These are phyloP conservation scores for Linnaemya vulpina DNA, from an alignment of 2,888 invertebrate species.

Conservation along the genomic window DNA sequence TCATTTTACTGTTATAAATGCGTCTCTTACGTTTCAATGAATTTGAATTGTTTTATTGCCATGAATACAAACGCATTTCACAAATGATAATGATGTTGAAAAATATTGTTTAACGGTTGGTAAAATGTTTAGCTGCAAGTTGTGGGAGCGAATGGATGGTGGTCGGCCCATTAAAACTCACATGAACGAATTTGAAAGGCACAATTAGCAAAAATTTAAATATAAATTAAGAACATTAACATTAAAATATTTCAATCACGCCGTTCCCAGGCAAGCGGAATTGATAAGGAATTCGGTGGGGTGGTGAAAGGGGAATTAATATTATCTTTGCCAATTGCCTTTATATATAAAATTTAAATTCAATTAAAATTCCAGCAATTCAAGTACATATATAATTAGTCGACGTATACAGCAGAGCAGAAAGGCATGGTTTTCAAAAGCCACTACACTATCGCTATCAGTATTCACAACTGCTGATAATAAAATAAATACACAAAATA, in stretches of 20 bases:
- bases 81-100: conserved; percentile 43
- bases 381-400: no score
- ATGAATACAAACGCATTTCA: conserved; percentile 60
- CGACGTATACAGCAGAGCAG: no score
- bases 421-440: no score
- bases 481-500: no score
- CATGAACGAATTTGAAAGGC: conserved; percentile 57
- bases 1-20: conserved; percentile 51
- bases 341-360: no score
- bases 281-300: background rate
- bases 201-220: conserved; percentile 59
- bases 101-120: conserved; percentile 26
- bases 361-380: no score
- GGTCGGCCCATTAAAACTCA: conserved; percentile 38
- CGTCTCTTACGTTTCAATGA: conserved; percentile 71
- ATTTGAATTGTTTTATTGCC: conserved; percentile 69
- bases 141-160: background rate
- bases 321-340: background rate
- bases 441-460: no score
- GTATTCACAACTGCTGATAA: no score
- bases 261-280: background rate
- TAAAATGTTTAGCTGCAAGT: background rate
- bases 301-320: background rate
- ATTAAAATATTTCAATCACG: background rate
- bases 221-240: conserved; percentile 28